These are phyloP conservation scores for Xiphophorus couchianus DNA, from an alignment of 2,113 vertebrate species.

Conservation along the genomic window DNA sequence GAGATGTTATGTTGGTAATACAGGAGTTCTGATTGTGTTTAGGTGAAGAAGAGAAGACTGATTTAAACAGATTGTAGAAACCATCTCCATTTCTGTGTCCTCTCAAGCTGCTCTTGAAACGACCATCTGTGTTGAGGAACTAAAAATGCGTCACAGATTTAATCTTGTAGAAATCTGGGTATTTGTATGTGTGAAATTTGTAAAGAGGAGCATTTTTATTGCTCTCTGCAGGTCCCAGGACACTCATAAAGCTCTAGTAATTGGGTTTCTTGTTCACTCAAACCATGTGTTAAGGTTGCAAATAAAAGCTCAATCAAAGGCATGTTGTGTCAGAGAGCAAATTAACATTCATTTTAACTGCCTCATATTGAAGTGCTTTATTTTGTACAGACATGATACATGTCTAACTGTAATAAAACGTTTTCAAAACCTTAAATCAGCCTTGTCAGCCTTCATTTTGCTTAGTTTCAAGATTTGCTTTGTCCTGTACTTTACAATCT, in stretches of 20 bases:
- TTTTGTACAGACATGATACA: background rate
- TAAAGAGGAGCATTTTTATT: background rate
- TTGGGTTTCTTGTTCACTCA: background rate
- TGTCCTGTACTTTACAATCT: no score
- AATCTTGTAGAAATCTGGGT: background rate
- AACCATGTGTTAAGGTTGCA: background rate
- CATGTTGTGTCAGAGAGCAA: background rate
- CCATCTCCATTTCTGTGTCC: conserved; percentile 32
- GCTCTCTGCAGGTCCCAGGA: background rate
- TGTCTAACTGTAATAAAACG: background rate
- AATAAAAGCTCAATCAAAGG: background rate
- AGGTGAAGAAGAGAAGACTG: conserved; percentile 30
- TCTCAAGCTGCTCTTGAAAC: conserved; percentile 54
- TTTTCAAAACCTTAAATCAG: no score
- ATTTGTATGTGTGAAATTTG: conserved; percentile 31
- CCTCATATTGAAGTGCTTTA: background rate
- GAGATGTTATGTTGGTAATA: conserved; percentile 55
- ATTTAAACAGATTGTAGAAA: conserved; percentile 59
- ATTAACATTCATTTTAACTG: background rate
- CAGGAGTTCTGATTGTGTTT: conserved; percentile 62
- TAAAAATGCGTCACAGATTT: conserved; percentile 22
- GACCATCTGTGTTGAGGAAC: conserved; percentile 46
- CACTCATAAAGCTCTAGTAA: background rate
- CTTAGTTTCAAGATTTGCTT: no score
- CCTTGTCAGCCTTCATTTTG: no score